Evolutionary conservation across 2,797 vertebrate genomes (phyloP), one percentile per base, ranked within the genome.

Genomic region (Diceros bicornis): DNA sequence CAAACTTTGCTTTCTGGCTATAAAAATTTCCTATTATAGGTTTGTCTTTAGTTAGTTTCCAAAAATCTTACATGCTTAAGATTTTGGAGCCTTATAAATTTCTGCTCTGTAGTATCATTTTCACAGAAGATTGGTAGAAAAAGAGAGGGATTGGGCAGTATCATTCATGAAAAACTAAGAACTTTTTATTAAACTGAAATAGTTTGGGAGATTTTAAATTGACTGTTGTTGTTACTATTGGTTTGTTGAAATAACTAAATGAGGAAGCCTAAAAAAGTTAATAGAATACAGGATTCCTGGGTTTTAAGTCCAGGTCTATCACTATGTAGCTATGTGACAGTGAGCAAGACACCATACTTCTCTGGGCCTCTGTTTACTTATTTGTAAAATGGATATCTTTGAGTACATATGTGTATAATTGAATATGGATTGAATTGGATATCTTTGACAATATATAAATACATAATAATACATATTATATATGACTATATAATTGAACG

Each of bases 31-130:
- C 74, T 69, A 50, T 95, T 62, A 59, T 59, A 82, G 41, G 52
- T 85, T 97, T 86, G n/a, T 47, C 84, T 91, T 79, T 47, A 85
- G 59, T 92, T 68, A 69, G 82, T 94, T 77, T 96, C 72, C 61
- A 57, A 82, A 95, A 69, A 68, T 89, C 47, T 89, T 88, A 68
- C 27, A 59, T 7, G 34, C 21, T 69, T 81, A n/a, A 86, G 32
- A 20, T 32, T 94, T 94, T 94, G 50, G 69, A 68, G 52, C 16
- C 52, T 44, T 25, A 18, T 68, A 68, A 37, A 41, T 57, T 92
- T 84, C 79, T 89, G 55, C 62, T 69, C 50, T 78, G 34, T 21
- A 27, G 74, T 75, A 32, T 91, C 82, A 62, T 77, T 94, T 97
- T 91, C 66, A 55, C 32, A 81, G 27, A 84, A 16, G 82, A 61